Percentiles rank a stretch among this genome's conserved stretches.
These are phyloP conservation scores for Pristionchus mayeri DNA, from an alignment of 2,888 invertebrate genomes.

Conservation along the genomic window DNA sequence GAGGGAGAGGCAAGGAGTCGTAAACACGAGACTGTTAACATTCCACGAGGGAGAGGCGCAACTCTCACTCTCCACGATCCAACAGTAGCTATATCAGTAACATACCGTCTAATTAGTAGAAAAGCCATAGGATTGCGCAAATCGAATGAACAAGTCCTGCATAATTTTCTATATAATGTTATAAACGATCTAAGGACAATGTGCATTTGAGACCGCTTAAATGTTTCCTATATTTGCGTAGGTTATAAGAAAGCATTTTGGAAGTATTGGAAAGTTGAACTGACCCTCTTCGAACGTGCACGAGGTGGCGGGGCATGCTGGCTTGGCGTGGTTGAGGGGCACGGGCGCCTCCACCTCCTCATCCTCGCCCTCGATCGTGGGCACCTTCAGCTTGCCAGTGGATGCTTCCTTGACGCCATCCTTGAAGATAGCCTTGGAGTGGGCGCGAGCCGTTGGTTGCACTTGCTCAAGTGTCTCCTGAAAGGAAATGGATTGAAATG, in stretches of 20 bases:
- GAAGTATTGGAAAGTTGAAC: not conserved
- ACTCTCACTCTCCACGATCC: not conserved
- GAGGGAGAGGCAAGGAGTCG: constrained; percentile 6
- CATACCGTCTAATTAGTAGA: no score
- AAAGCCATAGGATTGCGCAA: no score
- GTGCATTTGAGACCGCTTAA: no score
- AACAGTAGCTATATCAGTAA: no score
- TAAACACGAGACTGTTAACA: constrained; percentile 37
- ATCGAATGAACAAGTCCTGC: no score
- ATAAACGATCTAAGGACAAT: no score
- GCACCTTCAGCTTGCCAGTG: constrained; percentile 43
- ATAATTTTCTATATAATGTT: no score
- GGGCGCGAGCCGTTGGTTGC: not conserved
- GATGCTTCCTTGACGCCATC: constrained; percentile 38
- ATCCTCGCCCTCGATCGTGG: constrained; percentile 2
- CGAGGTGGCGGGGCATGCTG: constrained; percentile 42
- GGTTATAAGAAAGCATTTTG: no score
- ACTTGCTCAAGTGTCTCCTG: not conserved
- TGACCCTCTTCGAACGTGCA: constrained; percentile 48
- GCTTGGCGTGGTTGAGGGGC: constrained; percentile 47
- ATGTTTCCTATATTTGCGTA: no score
- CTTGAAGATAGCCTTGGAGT: constrained; percentile 46
- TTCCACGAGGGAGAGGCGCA: not conserved
- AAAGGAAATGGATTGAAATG: not conserved
- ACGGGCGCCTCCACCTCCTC: constrained; percentile 25